Percentiles rank a stretch among this genome's conserved stretches.
Evolutionary conservation across 2,888 invertebrate genomes (phyloP).

Genomic region (Calameuta idolon): DNA sequence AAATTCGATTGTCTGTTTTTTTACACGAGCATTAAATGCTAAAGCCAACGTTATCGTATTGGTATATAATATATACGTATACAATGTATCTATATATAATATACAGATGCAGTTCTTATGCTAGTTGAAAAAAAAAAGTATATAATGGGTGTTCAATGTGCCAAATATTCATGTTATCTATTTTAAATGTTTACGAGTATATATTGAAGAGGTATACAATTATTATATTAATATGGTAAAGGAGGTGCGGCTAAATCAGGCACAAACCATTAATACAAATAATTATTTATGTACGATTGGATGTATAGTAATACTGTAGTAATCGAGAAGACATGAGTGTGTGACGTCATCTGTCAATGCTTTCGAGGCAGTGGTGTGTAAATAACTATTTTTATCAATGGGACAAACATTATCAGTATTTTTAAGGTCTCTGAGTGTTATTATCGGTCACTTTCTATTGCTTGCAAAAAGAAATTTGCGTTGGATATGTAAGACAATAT

Average conservation of each 20-base stretch:
- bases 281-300: constrained; percentile 48
- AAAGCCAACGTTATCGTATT: neutral
- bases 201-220: constrained; percentile 27
- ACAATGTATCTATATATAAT: no score
- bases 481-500: constrained; percentile 29
- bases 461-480: constrained; percentile 20
- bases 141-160: constrained; percentile 59
- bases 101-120: constrained; percentile 6
- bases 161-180: constrained; percentile 64
- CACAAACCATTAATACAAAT: constrained; percentile 32
- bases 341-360: neutral
- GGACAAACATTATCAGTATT: constrained; percentile 32
- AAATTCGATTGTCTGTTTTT: neutral
- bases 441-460: constrained; percentile 31
- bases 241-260: constrained; percentile 7
- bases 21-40: neutral
- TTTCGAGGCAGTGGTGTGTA: constrained; percentile 14
- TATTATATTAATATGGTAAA: constrained; percentile 13
- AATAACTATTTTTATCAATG: constrained; percentile 32
- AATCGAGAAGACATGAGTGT: constrained; percentile 15
- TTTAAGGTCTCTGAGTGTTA: constrained; percentile 22
- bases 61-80: neutral
- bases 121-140: constrained; percentile 32
- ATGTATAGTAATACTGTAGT: constrained; percentile 38
- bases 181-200: constrained; percentile 58